Evolutionary conservation across 2,113 vertebrate species (phyloP).

Genomic region (Oceanodroma tethys): DNA sequence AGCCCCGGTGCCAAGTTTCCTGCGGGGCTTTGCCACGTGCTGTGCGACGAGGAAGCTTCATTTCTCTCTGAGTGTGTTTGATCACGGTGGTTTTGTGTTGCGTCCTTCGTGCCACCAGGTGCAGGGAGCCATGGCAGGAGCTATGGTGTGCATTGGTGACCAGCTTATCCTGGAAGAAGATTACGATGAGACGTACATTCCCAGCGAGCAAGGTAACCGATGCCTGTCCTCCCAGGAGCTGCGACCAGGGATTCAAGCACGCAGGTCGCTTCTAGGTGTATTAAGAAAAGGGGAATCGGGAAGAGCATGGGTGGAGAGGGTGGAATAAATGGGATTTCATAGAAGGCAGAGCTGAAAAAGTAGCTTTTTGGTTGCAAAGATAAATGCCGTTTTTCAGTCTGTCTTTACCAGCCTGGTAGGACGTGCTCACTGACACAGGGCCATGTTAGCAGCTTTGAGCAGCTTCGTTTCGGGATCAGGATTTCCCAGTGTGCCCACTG

Average conservation of each 20-base stretch:
- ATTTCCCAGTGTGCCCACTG: fast-evolving
- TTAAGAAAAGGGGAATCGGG: fast-evolving
- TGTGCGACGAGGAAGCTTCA: neutral
- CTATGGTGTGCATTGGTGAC: conserved; percentile 77
- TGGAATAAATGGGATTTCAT: fast-evolving
- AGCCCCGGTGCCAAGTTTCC: fast-evolving
- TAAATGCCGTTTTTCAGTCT: fast-evolving
- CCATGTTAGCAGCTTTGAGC: neutral
- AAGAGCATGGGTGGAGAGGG: neutral
- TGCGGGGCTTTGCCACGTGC: fast-evolving
- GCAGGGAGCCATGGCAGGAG: conserved; percentile 68
- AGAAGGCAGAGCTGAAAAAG: neutral
- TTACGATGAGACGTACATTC: conserved; percentile 84
- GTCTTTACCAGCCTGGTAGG: neutral
- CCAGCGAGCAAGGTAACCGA: conserved; percentile 66
- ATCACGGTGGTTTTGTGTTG: neutral
- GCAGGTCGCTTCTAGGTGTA: fast-evolving
- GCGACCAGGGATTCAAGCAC: fast-evolving
- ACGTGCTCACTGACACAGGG: fast-evolving
- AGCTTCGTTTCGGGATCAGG: neutral
- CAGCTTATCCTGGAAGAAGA: conserved; percentile 92
- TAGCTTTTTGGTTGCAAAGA: neutral
- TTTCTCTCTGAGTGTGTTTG: neutral
- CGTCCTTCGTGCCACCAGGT: fast-evolving
- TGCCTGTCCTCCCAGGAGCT: neutral